A percentile compares a stretch with the other conserved stretches of the same genome.
Conservation (phyloP, 2,888 invertebrate genomes). For the Cantharis lateralis region DNA sequence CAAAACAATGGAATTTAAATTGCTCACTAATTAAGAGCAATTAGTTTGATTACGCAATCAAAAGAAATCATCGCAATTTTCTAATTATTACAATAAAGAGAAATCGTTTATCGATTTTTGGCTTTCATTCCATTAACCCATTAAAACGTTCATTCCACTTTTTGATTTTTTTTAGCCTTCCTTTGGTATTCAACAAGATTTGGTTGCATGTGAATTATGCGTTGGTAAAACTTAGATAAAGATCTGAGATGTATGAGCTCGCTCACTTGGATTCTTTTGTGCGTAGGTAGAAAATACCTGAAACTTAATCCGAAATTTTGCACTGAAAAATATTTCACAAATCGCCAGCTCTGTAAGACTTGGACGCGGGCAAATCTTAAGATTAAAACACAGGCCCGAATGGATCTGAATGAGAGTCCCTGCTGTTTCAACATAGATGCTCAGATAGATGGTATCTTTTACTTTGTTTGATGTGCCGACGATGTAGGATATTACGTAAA, state of each 20-base stretch:
- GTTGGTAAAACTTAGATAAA: conserved; percentile 22
- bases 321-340: conserved; percentile 33
- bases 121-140: not conserved
- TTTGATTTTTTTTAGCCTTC: not conserved
- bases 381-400: conserved; percentile 35
- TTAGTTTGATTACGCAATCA: conserved; percentile 39
- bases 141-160: not conserved
- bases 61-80: conserved; percentile 39
- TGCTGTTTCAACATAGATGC: conserved; percentile 34
- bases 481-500: conserved; percentile 7
- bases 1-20: not conserved
- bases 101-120: not conserved
- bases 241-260: conserved; percentile 16
- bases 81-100: conserved; percentile 38
- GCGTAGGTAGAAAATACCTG: conserved; percentile 32
- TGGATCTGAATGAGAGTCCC: conserved; percentile 29
- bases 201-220: not conserved
- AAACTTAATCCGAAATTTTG: conserved; percentile 34
- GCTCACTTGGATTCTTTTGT: conserved; percentile 4
- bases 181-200: not conserved
- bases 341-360: conserved; percentile 32
- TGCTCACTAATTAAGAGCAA: conserved; percentile 37
- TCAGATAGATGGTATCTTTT: conserved; percentile 29
- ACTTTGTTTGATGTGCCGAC: conserved; percentile 39
- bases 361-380: conserved; percentile 35